Evolutionary conservation across 1,140 invertebrate species (phyloP), one percentile per base, ranked within the genome.

Genomic region (Lerema accius): DNA sequence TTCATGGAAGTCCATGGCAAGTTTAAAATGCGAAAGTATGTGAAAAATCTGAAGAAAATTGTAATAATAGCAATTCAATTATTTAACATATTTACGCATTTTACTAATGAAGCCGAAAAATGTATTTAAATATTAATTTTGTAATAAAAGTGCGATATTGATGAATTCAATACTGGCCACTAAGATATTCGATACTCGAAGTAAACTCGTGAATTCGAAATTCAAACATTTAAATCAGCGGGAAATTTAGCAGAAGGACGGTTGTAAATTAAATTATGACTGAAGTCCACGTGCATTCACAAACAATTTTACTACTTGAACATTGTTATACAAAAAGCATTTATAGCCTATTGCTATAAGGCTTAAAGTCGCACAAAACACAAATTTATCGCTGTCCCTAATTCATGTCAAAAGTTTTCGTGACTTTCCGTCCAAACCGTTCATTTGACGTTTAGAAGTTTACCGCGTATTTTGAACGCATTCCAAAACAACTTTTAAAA

Each of bases 391-490:
- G 6, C 7, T 40, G 26, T 7, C n/a, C 42, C 55, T 46, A 17
- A 58, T 35, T 32, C 26, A 17, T 32, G 55, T 58, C 32, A 58
- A 56, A 45, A 58, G 55, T 42, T 58, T 58, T 46, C 55, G 55
- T 58, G 55, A 19, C 55, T 58, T 58, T 58, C 46, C 28, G 42
- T 58, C 17, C 55, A 15, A 35, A 58, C 40, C 16, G 42, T 46
- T 15, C 26, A 58, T 58, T 58, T 58, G 42, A 43, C 40, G 35
- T 45, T 58, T 53, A 13, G 26, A 35, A 45, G 15, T 46, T 58
- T 19, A 15, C 10, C 37, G 9, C 15, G 9, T 11, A 2, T 53
- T 7, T 15, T 15, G 0, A 37, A 51, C 13, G 7, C 6, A 26
- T 46, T 15, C 40, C 6, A 46, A 58, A 43, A 45, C 14, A 13